Conservation (phyloP, 2,888 invertebrate species). For the Iphiclides podalirius region DNA sequence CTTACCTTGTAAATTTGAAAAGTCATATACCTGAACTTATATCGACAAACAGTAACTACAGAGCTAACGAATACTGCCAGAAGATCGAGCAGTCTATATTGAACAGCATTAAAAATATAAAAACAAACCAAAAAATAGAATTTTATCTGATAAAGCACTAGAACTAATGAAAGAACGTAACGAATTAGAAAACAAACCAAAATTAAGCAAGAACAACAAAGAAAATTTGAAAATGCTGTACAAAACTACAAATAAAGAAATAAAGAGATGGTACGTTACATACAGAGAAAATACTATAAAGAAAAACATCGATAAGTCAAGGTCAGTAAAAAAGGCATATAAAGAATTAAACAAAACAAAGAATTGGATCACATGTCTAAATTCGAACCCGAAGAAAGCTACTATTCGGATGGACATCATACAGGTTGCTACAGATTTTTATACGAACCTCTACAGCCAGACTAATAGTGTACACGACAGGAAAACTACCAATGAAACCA, state of each 20-base stretch:
- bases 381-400: not conserved
- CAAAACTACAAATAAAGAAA: conserved; percentile 28
- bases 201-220: conserved; percentile 22
- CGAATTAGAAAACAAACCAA: conserved; percentile 26
- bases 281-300: conserved; percentile 24
- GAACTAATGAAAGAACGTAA: conserved; percentile 27
- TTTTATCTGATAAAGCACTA: conserved; percentile 22
- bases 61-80: conserved; percentile 22
- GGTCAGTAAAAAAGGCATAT: conserved; percentile 24
- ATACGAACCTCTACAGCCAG: not conserved
- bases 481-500: not conserved
- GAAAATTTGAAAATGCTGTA: conserved; percentile 24
- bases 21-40: conserved; percentile 23
- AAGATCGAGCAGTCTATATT: conserved; percentile 19
- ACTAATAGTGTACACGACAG: not conserved
- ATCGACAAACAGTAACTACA: conserved; percentile 4
- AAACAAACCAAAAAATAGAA: conserved; percentile 13
- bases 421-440: not conserved
- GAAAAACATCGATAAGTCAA: conserved; percentile 22
- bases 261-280: conserved; percentile 22
- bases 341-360: conserved; percentile 20
- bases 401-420: not conserved
- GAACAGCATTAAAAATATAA: conserved; percentile 20
- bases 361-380: not conserved
- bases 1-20: conserved; percentile 22